Base-by-base conservation (phyloP, 2,113 vertebrate genomes). In the Boulengeromyrus knoepffleri region DNA sequence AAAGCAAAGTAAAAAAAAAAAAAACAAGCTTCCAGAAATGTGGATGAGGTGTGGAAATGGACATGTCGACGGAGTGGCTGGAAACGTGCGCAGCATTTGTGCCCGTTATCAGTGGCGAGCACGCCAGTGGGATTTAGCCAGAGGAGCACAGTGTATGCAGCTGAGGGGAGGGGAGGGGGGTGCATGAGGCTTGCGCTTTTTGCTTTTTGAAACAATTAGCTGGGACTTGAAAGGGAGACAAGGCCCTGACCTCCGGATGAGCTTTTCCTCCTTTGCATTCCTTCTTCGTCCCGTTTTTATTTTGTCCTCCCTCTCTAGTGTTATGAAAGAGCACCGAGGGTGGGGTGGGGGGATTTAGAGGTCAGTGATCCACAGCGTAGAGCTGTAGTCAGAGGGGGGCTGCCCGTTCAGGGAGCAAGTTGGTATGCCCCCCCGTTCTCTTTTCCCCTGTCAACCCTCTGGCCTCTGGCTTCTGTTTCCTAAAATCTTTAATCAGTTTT, bases 401-500 rank as follows among this genome's bases (percentile, higher is more conserved):
- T 27, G 84, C 84, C 8, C 42, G 4, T 86, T 50, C 12, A 7
- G 8, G 47, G 46, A 24, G n/a, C n/a, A 70, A 3, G n/a, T 62
- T 49, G 53, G 21, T 52, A 85, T 77, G 45, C 36, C 84, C 58
- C n/a, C 45, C 45, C 2, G 17, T 21, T 56, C 19, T 19, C 53
- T 56, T 56, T 19, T 89, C 86, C 89, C 80, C 89, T 27, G n/a
- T 90, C 80, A 88, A 62, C 89, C 39, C 17, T 90, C 49, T 66
- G 89, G 31, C 31, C 31, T 39, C 31, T 70, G 19, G 27, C 90
- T 91, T 93, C 91, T 93, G 91, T 87, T 50, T 85, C 83, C 91
- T 90, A 92, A 89, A 93, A 93, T 91, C 95, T 95, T 90, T 89
- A 93, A 95, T 95, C 92, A 88, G 90, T 94, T 94, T 93, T 92